Base-by-base conservation (phyloP, 2,113 vertebrate genomes). In the Prunella himalayana region DNA sequence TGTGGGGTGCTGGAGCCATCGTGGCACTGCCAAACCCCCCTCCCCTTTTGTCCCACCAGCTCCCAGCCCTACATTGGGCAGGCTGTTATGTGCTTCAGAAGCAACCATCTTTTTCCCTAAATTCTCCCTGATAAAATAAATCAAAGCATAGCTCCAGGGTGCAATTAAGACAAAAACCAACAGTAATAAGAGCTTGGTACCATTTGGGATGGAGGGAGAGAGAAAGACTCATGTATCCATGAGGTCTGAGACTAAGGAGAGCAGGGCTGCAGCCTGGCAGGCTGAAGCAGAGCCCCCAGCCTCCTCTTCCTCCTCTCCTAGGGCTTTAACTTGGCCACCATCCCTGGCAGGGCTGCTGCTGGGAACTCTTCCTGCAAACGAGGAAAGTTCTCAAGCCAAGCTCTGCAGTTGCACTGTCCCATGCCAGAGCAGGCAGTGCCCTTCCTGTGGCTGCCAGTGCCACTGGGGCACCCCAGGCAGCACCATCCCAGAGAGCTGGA, bases 381-480 rank as follows among this genome's bases (percentile, higher is more conserved):
- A 91, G 56, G 42, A 21, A 80, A 53, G 19, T 20, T 72, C 31
- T 41, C 9, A 1, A 61, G 53, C 25, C 63, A 33, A 80, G 64
- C 49, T 71, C 35, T 60, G 61, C 88, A 51, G 79, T 2, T 2
- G n/a, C 45, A 21, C 24, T 5, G 20, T 14, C 64, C 69, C 51
- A 11, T 1, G 3, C 23, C 76, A 84, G 69, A 13, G 59, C 60
- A 57, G 1, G 4, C 77, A 57, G 51, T 2, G 2, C n/a, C n/a
- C 35, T 24, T 25, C 68, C 53, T 0, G 0, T 7, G 45, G 75
- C 75, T 63, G 53, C 72, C 49, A 56, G 68, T 1, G 27, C 9
- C 1, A 0, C 66, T 23, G 2, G 4, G 51, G 39, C 44, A 66
- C 19, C 1, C 4, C 0, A 1, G 61, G 53, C 7, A n/a, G 87